Conservation (phyloP, 2,113 vertebrate species). For the Paedocypris sp. region DNA sequence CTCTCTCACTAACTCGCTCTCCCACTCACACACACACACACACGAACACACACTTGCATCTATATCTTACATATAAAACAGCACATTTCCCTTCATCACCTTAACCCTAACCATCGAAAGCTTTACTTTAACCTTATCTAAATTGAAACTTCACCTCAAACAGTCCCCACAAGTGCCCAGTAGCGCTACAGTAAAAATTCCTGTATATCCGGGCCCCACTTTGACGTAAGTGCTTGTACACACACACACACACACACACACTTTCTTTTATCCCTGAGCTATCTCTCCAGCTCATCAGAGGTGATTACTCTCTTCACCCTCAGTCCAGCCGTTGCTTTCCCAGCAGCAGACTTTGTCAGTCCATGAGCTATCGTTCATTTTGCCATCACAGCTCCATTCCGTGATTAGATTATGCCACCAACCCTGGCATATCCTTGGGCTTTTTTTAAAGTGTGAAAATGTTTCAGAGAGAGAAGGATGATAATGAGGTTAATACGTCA, state of each 20-base stretch:
- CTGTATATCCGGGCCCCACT: too few relatives aligned
- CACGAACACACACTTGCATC: too few relatives aligned
- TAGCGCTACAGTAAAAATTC: too few relatives aligned
- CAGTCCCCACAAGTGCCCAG: too few relatives aligned
- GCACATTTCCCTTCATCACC: too few relatives aligned
- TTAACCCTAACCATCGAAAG: too few relatives aligned
- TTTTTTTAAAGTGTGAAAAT: background rate
- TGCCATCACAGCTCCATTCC: background rate
- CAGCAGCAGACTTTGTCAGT: conserved; percentile 6
- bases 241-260: background rate
- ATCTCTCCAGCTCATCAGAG: background rate
- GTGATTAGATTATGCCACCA: background rate
- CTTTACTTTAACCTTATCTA: too few relatives aligned
- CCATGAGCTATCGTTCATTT: conserved; percentile 16
- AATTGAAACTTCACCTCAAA: too few relatives aligned
- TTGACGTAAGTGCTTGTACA: too few relatives aligned
- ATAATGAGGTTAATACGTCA: conserved; percentile 10
- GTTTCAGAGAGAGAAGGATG: conserved; percentile 8
- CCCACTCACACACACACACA: too few relatives aligned
- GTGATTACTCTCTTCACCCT: conserved; percentile 7
- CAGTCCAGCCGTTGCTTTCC: background rate
- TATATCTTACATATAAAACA: too few relatives aligned
- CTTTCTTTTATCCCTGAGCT: background rate
- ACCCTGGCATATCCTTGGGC: background rate
- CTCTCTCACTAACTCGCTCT: too few relatives aligned